A percentile compares a stretch with the other conserved stretches of the same genome.
phyloP scores from a whole-genome alignment of 2,113 vertebrate species.

The Crotalus horridus region DNA sequence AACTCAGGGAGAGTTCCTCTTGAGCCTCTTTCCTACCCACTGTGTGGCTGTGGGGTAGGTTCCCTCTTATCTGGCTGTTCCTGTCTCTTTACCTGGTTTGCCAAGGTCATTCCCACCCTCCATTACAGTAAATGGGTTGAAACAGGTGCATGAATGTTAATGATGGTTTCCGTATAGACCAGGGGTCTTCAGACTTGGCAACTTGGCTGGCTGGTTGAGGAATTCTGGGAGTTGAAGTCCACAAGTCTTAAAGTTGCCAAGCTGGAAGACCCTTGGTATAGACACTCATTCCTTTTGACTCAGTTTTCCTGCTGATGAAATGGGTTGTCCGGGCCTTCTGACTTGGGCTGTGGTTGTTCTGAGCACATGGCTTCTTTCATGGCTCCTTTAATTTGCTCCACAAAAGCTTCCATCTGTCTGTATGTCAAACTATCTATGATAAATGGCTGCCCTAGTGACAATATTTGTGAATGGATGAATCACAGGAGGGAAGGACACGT shows the following conservation, averaged over 20 bases:
- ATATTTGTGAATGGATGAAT: conserved; percentile 50
- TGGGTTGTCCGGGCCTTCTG: neutral
- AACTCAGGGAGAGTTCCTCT: neutral
- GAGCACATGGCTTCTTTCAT: neutral
- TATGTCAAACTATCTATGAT: neutral
- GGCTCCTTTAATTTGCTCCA: neutral
- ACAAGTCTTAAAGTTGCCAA: too few species aligned
- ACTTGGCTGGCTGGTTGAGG: too few species aligned
- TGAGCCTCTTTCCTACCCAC: neutral
- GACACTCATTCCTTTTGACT: neutral
- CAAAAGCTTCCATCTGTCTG: neutral
- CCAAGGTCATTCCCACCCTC: neutral
- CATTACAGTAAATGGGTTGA: neutral
- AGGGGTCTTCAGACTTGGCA: too few species aligned
- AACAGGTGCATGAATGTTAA: neutral
- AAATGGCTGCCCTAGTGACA: conserved; percentile 13
- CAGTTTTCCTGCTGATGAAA: neutral
- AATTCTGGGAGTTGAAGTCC: too few species aligned
- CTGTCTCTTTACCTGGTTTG: neutral
- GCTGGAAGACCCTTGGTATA: neutral
- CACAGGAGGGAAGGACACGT: neutral
- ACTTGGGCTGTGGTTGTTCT: neutral
- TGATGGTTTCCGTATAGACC: too few species aligned
- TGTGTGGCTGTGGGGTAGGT: neutral
- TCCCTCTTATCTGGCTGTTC: neutral